phyloP scores from a whole-genome alignment of 2,888 invertebrate species.

The Patella pellucida region DNA sequence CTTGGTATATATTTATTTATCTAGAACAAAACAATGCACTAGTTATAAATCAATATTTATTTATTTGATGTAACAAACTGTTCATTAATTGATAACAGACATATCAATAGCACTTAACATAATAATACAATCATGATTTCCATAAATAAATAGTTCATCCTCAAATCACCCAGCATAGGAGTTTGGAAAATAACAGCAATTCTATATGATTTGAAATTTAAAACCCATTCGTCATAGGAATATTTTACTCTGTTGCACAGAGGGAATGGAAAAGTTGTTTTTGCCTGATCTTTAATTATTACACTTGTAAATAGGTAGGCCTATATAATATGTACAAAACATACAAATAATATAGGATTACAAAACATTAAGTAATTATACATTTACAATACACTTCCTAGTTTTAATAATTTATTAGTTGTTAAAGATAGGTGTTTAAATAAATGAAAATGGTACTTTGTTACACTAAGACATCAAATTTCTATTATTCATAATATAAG shows the following conservation, averaged over 20 bases:
- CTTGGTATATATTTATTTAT: no score
- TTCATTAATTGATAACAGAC: neutral
- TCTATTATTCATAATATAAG: no score
- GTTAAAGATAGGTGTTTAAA: no score
- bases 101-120: neutral
- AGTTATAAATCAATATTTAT: neutral
- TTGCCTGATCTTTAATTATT: no score
- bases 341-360: no score
- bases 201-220: neutral
- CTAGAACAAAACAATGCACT: conserved; percentile 2
- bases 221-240: neutral
- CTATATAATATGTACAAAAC: no score
- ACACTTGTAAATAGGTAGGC: no score
- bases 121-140: neutral
- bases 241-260: conserved; percentile 14
- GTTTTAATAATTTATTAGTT: no score
- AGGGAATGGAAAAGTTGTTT: neutral
- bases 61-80: neutral
- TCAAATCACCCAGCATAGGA: neutral
- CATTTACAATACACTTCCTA: no score
- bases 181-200: neutral
- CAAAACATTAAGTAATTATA: no score
- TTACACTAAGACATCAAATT: no score
- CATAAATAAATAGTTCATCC: neutral
- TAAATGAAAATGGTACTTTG: no score